phyloP scores from a whole-genome alignment of 2,113 vertebrate species.

The Myiozetetes cayanensis region DNA sequence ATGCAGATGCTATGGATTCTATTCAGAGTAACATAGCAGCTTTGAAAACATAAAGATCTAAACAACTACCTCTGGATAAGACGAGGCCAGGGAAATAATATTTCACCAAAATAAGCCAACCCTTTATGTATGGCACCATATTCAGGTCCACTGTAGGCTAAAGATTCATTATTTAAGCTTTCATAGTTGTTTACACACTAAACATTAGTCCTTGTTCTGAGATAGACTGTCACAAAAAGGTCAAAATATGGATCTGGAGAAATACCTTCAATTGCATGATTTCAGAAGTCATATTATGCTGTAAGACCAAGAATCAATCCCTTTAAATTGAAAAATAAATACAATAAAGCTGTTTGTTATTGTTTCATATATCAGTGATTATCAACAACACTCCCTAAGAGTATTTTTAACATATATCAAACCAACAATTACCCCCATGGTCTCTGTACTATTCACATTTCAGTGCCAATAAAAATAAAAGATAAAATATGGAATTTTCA shows the following conservation, averaged over 20 bases:
- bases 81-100: neutral
- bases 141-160: neutral
- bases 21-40: neutral
- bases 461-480: too few relatives aligned
- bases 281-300: neutral
- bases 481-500: neutral
- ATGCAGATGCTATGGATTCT: neutral
- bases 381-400: neutral
- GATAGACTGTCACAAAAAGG: neutral
- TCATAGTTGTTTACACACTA: neutral
- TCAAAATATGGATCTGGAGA: neutral
- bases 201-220: neutral
- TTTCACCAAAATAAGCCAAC: neutral
- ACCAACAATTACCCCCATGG: neutral
- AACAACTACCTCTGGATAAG: neutral
- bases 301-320: neutral
- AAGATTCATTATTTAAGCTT: neutral
- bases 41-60: neutral
- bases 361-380: neutral
- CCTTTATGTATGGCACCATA: neutral
- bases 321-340: neutral
- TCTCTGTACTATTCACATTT: neutral
- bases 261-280: neutral
- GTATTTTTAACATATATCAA: neutral
- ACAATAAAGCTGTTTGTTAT: neutral